These are phyloP conservation scores for Propithecus deckenii DNA, from an alignment of 2,797 vertebrate genomes.

Conservation along the genomic window DNA sequence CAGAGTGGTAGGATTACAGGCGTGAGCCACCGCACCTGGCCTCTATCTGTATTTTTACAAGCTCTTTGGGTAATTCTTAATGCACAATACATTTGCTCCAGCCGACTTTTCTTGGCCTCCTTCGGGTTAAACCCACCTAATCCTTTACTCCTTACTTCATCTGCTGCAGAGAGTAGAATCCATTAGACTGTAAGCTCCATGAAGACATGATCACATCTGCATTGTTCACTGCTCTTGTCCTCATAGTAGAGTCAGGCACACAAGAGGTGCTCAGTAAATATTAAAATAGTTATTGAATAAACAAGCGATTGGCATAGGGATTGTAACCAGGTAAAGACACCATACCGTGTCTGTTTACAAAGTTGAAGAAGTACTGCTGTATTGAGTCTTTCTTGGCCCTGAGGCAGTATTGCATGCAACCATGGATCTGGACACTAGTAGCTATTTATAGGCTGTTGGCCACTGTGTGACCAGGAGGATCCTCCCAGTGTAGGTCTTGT, in stretches of 20 bases:
- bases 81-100: not conserved
- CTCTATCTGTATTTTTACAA: not conserved
- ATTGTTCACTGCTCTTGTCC: not conserved
- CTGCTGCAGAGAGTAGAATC: not conserved
- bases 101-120: not conserved
- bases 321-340: not conserved
- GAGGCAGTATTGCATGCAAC: not conserved
- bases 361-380: not conserved
- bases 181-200: not conserved
- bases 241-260: not conserved
- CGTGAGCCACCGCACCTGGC: too few relatives aligned
- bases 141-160: not conserved
- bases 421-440: not conserved
- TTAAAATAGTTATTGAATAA: not conserved
- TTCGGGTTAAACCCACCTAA: not conserved
- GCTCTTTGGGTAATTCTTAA: not conserved
- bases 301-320: not conserved
- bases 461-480: not conserved
- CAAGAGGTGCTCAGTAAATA: not conserved
- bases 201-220: not conserved
- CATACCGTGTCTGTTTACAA: not conserved
- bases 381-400: not conserved
- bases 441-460: not conserved
- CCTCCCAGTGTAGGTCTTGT: not conserved
- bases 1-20: too few relatives aligned